A percentile compares a stretch with the other conserved stretches of the same genome.
Evolutionary conservation across 2,113 vertebrate species (phyloP).

Genomic region (Esox niger): DNA sequence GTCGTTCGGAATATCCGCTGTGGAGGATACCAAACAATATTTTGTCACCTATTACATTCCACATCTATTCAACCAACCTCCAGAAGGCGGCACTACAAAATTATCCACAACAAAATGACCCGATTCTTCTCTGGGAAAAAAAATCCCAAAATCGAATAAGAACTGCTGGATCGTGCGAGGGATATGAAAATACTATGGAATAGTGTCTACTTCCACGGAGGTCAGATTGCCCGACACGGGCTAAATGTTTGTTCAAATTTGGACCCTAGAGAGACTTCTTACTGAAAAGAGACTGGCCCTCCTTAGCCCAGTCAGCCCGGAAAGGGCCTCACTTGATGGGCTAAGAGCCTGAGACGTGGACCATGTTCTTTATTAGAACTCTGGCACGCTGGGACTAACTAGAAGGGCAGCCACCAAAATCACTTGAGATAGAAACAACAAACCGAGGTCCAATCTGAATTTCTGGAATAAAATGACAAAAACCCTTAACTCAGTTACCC

Average conservation of each 20-base stretch:
- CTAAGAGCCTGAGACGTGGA: constrained; percentile 23
- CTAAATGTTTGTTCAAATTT: too few species aligned
- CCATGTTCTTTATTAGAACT: constrained; percentile 52
- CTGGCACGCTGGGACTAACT: constrained; percentile 39
- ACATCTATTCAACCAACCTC: constrained; percentile 46
- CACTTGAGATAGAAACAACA: constrained; percentile 35
- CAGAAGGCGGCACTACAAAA: constrained; percentile 32
- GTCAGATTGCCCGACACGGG: neutral
- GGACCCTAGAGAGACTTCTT: constrained; percentile 46
- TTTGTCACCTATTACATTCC: constrained; percentile 32
- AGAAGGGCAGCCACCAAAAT: constrained; percentile 12
- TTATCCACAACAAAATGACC: constrained; percentile 19
- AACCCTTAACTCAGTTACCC: too few species aligned
- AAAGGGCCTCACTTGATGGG: constrained; percentile 41
- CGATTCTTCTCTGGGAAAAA: constrained; percentile 49
- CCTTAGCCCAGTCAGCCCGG: constrained; percentile 16
- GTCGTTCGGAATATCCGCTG: constrained; percentile 50
- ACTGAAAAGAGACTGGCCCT: constrained; percentile 33
- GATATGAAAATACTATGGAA: constrained; percentile 24
- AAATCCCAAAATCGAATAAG: constrained; percentile 18
- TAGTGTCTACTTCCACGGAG: neutral
- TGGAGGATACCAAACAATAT: constrained; percentile 58
- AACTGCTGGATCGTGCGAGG: constrained; percentile 30
- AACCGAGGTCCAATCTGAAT: neutral
- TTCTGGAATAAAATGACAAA: too few species aligned